Evolutionary conservation across 2,113 vertebrate genomes (phyloP), one percentile per base, ranked within the genome.

Genomic region (Zosterops pallidus): DNA sequence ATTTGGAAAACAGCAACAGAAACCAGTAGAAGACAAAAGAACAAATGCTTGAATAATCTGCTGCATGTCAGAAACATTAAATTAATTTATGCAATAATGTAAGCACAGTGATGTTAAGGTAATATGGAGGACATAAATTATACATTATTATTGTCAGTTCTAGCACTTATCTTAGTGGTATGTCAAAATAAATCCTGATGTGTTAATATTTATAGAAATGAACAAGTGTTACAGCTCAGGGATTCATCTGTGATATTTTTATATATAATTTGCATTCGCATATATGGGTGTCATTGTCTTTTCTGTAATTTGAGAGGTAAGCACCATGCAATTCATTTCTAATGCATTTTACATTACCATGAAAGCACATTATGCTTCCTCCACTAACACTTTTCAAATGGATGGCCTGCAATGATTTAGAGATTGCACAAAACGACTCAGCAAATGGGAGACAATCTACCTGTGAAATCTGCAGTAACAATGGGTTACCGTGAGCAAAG

Each of bases 21-120:
- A 95, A 95, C 64, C 75, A 95, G 86, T 64, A 29, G 65, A 97
- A 97, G 87, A 97, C 98, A 97, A 98, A 97, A 97, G 97, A 98
- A 98, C 93, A 97, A 97, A 97, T 98, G 96, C 93, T 96, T 97
- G 95, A 97, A 97, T 97, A 97, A 97, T 98, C 96, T 96, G 94
- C 97, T 97, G 96, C 95, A 88, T 97, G 97, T 97, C 97, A 97
- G 96, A 97, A 96, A 96, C 97, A 97, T 98, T 98, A 98, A 98
- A 97, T 97, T 98, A 98, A 98, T 98, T 98, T 98, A 98, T 97
- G 95, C 97, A 98, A 98, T 98, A 98, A 98, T 96, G 97, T 98
- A 97, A 98, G 97, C 97, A 97, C 94, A 97, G 95, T 96, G 97
- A 97, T 97, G 96, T 97, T 97, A 98, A 98, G 97, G 96, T 98